A percentile compares a stretch with the other conserved stretches of the same genome.
phyloP scores from a whole-genome alignment of 1,140 invertebrate species.

The Rhynchophorus ferrugineus region DNA sequence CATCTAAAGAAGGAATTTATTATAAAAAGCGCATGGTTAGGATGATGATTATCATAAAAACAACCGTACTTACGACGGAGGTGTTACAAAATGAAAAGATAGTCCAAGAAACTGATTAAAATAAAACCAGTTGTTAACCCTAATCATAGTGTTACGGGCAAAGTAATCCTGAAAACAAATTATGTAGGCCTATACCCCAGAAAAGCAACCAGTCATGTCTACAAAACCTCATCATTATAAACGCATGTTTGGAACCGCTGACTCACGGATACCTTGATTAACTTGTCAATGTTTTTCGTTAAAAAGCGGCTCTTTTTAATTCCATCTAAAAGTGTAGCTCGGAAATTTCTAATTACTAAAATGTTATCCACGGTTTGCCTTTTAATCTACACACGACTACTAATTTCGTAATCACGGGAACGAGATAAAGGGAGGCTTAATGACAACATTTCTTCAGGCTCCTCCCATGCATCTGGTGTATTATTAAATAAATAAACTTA shows the following conservation, averaged over 20 bases:
- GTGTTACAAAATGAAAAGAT: background rate
- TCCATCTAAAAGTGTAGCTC: constrained; percentile 19
- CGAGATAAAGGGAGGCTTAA: background rate
- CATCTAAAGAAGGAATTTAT: too few relatives aligned
- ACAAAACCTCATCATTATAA: constrained; percentile 30
- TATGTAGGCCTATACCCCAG: constrained; percentile 15
- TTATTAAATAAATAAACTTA: too few relatives aligned
- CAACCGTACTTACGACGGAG: background rate
- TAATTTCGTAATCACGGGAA: background rate
- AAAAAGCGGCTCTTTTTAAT: constrained; percentile 33
- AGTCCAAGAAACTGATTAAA: constrained; percentile 1
- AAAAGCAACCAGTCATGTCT: constrained; percentile 27
- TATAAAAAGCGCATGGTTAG: too few relatives aligned
- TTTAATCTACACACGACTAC: constrained; percentile 10
- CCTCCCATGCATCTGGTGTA: too few relatives aligned
- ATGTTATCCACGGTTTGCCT: constrained; percentile 28
- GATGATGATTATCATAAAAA: too few relatives aligned
- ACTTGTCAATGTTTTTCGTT: constrained; percentile 37
- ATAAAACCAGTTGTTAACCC: constrained; percentile 6
- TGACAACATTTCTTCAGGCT: background rate
- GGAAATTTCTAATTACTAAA: constrained; percentile 28
- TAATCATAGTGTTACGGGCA: constrained; percentile 5
- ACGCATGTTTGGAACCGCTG: constrained; percentile 35
- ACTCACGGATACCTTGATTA: constrained; percentile 34
- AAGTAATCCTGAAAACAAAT: constrained; percentile 23